Evolutionary conservation across 92 coral and sea anemone genomes (phyloP).

Genomic region (Phenganax stokvisi): DNA sequence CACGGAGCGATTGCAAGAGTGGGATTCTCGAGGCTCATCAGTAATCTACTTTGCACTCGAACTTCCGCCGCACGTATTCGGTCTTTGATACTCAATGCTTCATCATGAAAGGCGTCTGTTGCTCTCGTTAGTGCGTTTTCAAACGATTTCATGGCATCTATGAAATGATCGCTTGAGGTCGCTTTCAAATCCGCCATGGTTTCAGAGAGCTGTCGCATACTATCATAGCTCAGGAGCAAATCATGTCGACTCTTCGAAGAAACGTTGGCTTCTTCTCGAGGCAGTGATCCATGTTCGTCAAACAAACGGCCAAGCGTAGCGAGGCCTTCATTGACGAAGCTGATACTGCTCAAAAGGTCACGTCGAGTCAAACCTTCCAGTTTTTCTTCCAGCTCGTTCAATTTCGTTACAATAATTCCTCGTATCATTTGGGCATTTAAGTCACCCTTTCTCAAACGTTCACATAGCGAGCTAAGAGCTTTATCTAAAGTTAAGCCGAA

Average conservation of each 20-base stretch:
- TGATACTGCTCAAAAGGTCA: too few species aligned
- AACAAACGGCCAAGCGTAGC: too few species aligned
- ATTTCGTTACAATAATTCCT: not conserved
- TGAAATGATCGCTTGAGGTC: conserved; percentile 3
- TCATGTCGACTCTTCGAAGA: not conserved
- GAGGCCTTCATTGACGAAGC: too few species aligned
- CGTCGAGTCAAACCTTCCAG: too few species aligned
- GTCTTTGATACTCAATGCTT: not conserved
- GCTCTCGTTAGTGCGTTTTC: not conserved
- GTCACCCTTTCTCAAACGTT: too few species aligned
- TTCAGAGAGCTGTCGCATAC: not conserved
- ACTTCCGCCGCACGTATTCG: not conserved
- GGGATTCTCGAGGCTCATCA: not conserved
- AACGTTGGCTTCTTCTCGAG: too few species aligned
- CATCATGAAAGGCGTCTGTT: not conserved
- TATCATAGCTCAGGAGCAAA: not conserved
- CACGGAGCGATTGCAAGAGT: not conserved
- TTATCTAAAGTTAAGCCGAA: too few species aligned
- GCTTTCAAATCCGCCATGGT: not conserved
- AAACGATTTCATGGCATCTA: not conserved
- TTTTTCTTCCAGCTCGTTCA: not conserved
- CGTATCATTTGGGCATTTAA: too few species aligned
- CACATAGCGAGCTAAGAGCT: too few species aligned
- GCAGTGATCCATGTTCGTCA: too few species aligned
- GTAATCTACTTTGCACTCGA: not conserved